Evolutionary conservation across 92 coral and sea anemone species (phyloP), one percentile per base, ranked within the genome.

Genomic region (Phenganax stokvisi): DNA sequence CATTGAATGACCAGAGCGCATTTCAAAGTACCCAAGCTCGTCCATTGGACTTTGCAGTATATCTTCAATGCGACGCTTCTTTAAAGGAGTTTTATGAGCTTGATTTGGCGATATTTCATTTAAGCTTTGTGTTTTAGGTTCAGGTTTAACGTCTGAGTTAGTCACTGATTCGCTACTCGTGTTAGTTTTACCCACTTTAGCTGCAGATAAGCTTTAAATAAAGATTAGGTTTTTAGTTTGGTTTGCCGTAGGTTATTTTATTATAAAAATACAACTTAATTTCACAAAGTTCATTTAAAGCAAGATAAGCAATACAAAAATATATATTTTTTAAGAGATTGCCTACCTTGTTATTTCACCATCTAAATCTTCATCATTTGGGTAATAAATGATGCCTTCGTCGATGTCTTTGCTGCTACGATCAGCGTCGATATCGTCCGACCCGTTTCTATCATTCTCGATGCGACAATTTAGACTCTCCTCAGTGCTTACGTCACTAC

Each of bases 261-360:
- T 57, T 65, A 59, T 6, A 77, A 4, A 10, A 9, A 28, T 12
- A 15, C 10, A 20, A 77, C 12, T 7, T 37, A 44, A 20, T 20
- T 44, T 51, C 12, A 63, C 37, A 3, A 7, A 56, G 54, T 51
- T 53, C 71, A 17, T 16, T 12, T 8, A 12, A 9, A 8, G 37
- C 13, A 29, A 15, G 64, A 15, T 20, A 20, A 16, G 17, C 53
- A 12, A 57, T 57, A 12, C n/a, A 51, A 58, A 74, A 69, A 65
- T 52, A 58, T 15, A 12, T 77, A 54, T 74, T 57, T 11, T 12
- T 10, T 57, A 30, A 0, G 13, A 56, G n/a, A 29, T 67, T 57
- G 15, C 89, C 71, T 74, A 92, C 97, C 94, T 93, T 67, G 96
- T 93, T 30, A 93, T 91, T 85, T 91, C 98, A 37, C 82, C 87